phyloP scores from a whole-genome alignment of 2,888 invertebrate species.

The Girardia tigrina region DNA sequence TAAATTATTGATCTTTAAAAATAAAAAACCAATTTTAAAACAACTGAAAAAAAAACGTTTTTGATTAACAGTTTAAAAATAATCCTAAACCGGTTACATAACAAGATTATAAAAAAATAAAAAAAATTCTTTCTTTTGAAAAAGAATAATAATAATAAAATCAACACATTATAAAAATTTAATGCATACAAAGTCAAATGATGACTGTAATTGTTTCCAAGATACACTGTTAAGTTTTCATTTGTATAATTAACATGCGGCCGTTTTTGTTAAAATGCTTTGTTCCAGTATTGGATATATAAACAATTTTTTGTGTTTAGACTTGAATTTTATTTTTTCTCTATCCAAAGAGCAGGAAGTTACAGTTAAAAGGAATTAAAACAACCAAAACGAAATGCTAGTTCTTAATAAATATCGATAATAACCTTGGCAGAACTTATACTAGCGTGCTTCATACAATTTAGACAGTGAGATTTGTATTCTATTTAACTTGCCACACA shows the following conservation, averaged over 20 bases:
- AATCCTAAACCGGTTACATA: no score
- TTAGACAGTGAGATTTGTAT: background rate
- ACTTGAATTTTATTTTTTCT: conserved; percentile 10
- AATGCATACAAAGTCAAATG: background rate
- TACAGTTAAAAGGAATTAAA: background rate
- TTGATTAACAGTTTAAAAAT: no score
- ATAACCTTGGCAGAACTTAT: background rate
- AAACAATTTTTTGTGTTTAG: background rate
- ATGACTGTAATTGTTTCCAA: conserved; percentile 14
- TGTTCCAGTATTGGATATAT: conserved; percentile 23
- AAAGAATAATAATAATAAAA: no score
- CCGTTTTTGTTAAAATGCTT: conserved; percentile 18
- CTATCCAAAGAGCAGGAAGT: background rate
- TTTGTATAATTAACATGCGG: conserved; percentile 23
- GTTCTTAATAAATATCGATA: conserved; percentile 5
- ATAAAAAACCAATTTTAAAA: no score
- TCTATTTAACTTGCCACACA: no score
- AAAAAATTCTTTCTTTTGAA: no score
- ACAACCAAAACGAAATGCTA: conserved; percentile 14
- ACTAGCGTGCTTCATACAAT: background rate
- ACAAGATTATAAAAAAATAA: no score
- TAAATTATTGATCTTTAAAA: no score
- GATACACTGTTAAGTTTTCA: conserved; percentile 1
- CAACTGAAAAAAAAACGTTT: no score
- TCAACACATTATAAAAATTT: no score